Conservation (phyloP, 2,797 vertebrate species). For the Macropodus opercularis region DNA sequence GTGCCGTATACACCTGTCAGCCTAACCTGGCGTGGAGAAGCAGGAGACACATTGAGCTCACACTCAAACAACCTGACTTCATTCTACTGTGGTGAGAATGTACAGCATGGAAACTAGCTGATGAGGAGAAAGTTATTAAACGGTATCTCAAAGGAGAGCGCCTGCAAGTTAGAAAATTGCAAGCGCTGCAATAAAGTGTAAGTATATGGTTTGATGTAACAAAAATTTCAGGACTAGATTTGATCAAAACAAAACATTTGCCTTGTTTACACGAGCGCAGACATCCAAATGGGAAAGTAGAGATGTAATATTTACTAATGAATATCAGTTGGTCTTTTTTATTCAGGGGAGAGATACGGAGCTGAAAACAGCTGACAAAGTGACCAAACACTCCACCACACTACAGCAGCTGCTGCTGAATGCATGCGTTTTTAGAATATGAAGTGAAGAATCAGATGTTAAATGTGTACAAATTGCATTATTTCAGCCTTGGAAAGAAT, state of each 20-base stretch:
- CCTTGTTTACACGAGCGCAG: constrained; percentile 40
- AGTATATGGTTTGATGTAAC: constrained; percentile 28
- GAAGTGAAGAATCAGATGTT: background rate
- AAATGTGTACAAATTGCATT: background rate
- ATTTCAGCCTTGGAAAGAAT: background rate
- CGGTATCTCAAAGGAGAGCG: constrained; percentile 54
- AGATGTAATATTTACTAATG: constrained; percentile 53
- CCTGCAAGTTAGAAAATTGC: constrained; percentile 58
- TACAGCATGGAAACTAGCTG: constrained; percentile 62
- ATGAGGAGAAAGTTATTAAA: constrained; percentile 74
- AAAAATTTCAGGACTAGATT: constrained; percentile 47
- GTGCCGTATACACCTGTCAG: constrained; percentile 71
- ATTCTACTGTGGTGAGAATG: constrained; percentile 36
- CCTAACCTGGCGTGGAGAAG: constrained; percentile 42
- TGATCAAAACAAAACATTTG: constrained; percentile 66
- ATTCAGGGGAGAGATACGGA: constrained; percentile 9
- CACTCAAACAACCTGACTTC: constrained; percentile 56
- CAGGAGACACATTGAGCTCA: constrained; percentile 59
- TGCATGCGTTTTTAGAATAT: background rate
- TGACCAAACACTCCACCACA: background rate
- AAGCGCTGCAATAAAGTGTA: constrained; percentile 65
- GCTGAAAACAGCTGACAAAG: constrained; percentile 16
- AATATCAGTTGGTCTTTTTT: constrained; percentile 20
- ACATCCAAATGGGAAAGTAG: constrained; percentile 3
- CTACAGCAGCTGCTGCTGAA: background rate